Evolutionary conservation across 2,888 invertebrate species (phyloP), one percentile per base, ranked within the genome.

Genomic region (Trichogramma dendrolimi): DNA sequence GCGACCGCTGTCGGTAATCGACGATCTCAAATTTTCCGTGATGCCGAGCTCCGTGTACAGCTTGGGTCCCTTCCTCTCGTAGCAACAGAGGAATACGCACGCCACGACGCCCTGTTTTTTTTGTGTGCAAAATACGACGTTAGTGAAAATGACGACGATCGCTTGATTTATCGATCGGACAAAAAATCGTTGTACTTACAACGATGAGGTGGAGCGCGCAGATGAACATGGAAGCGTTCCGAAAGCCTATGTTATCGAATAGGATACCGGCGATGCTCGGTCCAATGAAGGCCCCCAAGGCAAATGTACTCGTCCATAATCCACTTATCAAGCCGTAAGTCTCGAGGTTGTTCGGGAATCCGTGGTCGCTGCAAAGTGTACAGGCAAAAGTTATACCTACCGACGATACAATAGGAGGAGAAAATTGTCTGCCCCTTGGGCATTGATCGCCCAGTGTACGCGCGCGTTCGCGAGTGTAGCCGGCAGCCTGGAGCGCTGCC

Each of bases 321-420:
- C 94, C 95, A 1, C 94, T 93, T 6, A 94, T 89, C 46, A 94
- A 81, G 0, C 94, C 94, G 73, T 92, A 94, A 0, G 95, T 95
- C 73, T 92, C 91, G 67, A 94, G 83, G 65, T 88, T 90, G 77
- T 95, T 92, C 0, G 91, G 89, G 68, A 93, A 87, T 2, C 91
- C 91, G 68, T 86, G 83, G 0, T 83, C 82, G 71, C 91, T 91
- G 55, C 3, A 27, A 59, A 44, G 7, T 27, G 27, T 27, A 27
- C 27, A 27, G 27, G 27, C 27, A 27, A 27, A 27, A 27, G 27
- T 27, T 27, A 27, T 27, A 27, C 27, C 27, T 27, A 27, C 27
- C 27, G 27, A 27, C 27, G 27, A 27, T 27, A 27, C 27, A 27
- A 27, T 27, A 27, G 27, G 27, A 27, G 27, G 27, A 27, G 27